Conservation (phyloP, 2,797 vertebrate species). For the Oryzias sinensis region DNA sequence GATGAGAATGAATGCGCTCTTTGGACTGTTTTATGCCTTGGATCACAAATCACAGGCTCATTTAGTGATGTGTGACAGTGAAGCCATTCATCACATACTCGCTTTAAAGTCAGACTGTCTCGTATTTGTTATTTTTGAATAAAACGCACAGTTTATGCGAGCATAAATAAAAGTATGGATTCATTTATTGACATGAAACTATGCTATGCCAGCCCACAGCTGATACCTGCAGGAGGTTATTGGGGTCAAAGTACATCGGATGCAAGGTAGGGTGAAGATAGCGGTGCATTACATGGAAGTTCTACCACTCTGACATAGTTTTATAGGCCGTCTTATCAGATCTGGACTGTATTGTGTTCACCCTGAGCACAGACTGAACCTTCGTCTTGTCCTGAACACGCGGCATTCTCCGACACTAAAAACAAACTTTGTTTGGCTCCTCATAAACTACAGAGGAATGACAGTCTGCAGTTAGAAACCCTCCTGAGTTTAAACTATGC, state of each 20-base stretch:
- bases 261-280: slow-evolving; percentile 39
- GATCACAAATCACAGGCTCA: not conserved
- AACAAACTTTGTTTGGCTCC: not conserved
- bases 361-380: slow-evolving; percentile 15
- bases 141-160: slow-evolving; percentile 14
- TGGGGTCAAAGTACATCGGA: slow-evolving; percentile 53
- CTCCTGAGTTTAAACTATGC: slow-evolving; percentile 6
- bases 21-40: no score
- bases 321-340: slow-evolving; percentile 40
- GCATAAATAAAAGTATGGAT: slow-evolving; percentile 38
- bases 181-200: slow-evolving; percentile 18
- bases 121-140: not conserved
- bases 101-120: slow-evolving; percentile 2
- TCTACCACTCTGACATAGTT: slow-evolving; percentile 24
- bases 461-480: not conserved
- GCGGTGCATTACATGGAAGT: not conserved
- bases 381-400: not conserved
- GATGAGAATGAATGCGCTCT: no score
- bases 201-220: slow-evolving; percentile 8
- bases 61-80: not conserved
- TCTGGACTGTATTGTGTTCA: slow-evolving; percentile 9
- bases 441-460: not conserved
- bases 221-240: slow-evolving; percentile 18
- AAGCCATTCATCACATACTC: no score
- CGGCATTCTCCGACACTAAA: not conserved